These are phyloP conservation scores for Melipona bicolor DNA, from an alignment of 2,888 invertebrate species.

Conservation along the genomic window DNA sequence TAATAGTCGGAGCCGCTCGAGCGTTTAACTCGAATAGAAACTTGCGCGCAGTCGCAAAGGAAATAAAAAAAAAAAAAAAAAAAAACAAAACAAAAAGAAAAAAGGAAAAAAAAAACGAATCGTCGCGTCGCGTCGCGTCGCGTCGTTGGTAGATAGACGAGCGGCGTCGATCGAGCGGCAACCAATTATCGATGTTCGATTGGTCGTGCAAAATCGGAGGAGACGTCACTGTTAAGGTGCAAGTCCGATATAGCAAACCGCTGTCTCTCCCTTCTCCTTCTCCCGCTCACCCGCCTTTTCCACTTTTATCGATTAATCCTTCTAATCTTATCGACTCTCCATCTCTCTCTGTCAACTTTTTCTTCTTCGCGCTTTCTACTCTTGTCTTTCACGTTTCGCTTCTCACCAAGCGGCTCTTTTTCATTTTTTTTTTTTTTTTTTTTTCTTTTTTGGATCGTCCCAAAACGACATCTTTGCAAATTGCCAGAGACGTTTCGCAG, in stretches of 20 bases:
- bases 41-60: not conserved
- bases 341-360: not conserved
- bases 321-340: constrained; percentile 34
- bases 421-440: too few species aligned
- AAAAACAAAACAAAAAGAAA: constrained; percentile 2
- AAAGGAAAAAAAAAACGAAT: not conserved
- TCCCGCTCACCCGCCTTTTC: not conserved
- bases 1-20: constrained; percentile 42
- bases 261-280: not conserved
- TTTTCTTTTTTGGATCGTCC: too few species aligned
- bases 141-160: constrained; percentile 34
- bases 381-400: too few species aligned
- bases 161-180: constrained; percentile 49
- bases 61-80: constrained; percentile 10
- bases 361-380: not conserved
- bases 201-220: constrained; percentile 39
- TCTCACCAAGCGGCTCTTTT: too few species aligned
- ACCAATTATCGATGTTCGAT: constrained; percentile 61
- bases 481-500: not conserved
- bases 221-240: constrained; percentile 13
- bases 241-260: constrained; percentile 34
- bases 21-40: constrained; percentile 51
- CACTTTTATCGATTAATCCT: constrained; percentile 23
- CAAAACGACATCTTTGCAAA: too few species aligned
- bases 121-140: too few species aligned